These are phyloP conservation scores for Xerus inauris DNA, from an alignment of 2,113 vertebrate species.

Conservation along the genomic window DNA sequence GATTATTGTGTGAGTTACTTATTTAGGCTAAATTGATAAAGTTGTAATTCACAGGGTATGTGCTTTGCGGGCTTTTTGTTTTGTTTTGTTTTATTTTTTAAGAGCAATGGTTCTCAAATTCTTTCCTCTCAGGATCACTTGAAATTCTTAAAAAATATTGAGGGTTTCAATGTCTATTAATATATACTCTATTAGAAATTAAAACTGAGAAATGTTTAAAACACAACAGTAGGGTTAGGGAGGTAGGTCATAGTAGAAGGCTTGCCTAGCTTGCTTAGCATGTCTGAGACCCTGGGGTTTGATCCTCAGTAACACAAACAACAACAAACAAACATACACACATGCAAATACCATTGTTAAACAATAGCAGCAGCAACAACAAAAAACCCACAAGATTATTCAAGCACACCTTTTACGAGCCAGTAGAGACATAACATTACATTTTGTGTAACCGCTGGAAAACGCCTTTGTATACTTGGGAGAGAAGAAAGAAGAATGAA, in stretches of 20 bases:
- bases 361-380: no score
- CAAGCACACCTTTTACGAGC: not conserved
- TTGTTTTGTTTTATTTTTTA: no score
- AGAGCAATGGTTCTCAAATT: not conserved
- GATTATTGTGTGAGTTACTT: slow-evolving; percentile 53
- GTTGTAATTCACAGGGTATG: not conserved
- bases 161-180: not conserved
- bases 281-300: not conserved
- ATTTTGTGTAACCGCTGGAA: not conserved
- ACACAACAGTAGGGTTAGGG: not conserved
- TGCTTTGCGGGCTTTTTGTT: not conserved
- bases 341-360: no score
- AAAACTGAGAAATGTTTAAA: slow-evolving; percentile 47
- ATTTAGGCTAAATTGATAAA: not conserved
- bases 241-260: not conserved
- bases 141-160: slow-evolving; percentile 41
- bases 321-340: not conserved
- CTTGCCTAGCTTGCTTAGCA: not conserved
- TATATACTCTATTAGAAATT: slow-evolving; percentile 41
- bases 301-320: not conserved
- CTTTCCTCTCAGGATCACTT: slow-evolving; percentile 16
- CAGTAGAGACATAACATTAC: not conserved
- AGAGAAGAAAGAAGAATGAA: not conserved
- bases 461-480: not conserved
- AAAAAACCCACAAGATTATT: not conserved